Evolutionary conservation across 2,113 vertebrate species (phyloP).

Genomic region (Cottus gobio): DNA sequence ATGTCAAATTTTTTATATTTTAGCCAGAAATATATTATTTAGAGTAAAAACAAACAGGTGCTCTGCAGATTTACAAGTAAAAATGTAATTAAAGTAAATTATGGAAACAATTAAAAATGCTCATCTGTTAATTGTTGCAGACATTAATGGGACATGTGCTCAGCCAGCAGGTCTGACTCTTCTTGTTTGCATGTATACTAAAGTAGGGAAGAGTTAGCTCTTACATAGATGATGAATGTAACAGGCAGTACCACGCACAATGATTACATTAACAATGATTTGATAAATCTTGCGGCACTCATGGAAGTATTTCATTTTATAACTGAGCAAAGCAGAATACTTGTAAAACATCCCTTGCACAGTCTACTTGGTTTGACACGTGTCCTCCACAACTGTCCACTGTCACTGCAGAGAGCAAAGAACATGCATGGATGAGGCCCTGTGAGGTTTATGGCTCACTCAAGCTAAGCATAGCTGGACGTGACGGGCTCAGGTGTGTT

Average conservation of each 20-base stretch:
- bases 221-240: background rate
- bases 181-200: background rate
- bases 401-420: background rate
- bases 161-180: background rate
- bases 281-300: background rate
- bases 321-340: background rate
- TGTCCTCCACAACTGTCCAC: background rate
- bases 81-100: background rate
- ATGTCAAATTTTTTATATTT: background rate
- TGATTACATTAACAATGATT: background rate
- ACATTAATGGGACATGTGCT: background rate
- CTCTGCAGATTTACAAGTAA: background rate
- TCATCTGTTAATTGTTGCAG: background rate
- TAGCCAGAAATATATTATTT: background rate
- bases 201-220: background rate
- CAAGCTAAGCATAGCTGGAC: slow-evolving; percentile 5
- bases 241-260: background rate
- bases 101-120: background rate
- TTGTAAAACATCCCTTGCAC: background rate
- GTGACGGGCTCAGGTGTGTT: slow-evolving; percentile 14
- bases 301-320: background rate
- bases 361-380: background rate
- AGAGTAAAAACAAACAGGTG: background rate
- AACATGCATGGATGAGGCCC: background rate
- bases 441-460: slow-evolving; percentile 11